Base-by-base conservation (phyloP, 2,797 vertebrate genomes). In the Antennarius maculatus region DNA sequence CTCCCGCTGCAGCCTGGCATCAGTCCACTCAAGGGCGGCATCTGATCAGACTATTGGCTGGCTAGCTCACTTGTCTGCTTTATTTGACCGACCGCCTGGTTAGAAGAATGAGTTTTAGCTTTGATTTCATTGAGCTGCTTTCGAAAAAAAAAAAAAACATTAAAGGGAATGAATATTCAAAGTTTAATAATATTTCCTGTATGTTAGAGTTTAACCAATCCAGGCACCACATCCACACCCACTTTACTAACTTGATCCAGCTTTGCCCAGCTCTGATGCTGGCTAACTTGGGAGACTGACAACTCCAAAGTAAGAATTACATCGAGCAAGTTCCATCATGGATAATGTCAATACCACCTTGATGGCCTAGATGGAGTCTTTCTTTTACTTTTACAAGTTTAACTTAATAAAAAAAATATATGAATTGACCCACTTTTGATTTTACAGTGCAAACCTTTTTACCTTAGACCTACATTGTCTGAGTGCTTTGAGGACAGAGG, bases 1-100 rank as follows among this genome's bases (percentile, higher is more conserved):
- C 82, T 87, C 80, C 73, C 58, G 46, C 61, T 67, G 71, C 77
- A 81, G 80, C 74, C 88, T 91, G 87, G 83, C 83, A 77, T 66
- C 45, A 29, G 71, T 78, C 84, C 80, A 79, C 67, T 83, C 65
- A 57, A 57, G 55, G 75, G 69, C 71, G 71, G 76, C 80, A 90
- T 85, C 73, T 55, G 80, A 89, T 91, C 83, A 76, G 62, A 81
- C 76, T 55, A 49, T 18, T 69, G 77, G 60, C 55, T 52, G 60
- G 61, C 31, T 57, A 74, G 52, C 77, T 61, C 73, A 54, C 67
- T 28, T 65, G 64, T 28, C 64, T 47, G 50, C 63, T 62, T 50
- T 29, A n/a, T 66, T 75, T 34, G 31, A 61, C 58, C 61, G 76
- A 78, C 65, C 12, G 59, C 71, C 66, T 78, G 53, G 59, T 69